Percentiles rank a stretch among this genome's conserved stretches.
Evolutionary conservation across 2,113 vertebrate species (phyloP).

Genomic region (Oenanthe melanoleuca): DNA sequence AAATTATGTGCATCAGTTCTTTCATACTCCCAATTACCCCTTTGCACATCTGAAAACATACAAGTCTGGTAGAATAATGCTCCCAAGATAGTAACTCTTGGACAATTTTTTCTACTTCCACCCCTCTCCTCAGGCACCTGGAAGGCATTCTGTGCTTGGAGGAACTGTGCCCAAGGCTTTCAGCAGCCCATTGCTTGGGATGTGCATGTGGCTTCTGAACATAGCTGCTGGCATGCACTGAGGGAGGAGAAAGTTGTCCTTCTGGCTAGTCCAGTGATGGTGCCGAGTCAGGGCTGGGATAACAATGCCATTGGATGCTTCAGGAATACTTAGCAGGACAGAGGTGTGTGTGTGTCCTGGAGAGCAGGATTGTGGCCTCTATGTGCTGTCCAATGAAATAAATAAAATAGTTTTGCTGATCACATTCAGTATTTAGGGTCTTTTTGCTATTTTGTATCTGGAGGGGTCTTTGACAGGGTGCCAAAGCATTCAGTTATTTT

Average conservation of each 20-base stretch:
- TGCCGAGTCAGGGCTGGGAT: background rate
- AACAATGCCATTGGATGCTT: background rate
- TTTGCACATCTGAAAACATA: background rate
- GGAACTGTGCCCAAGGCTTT: background rate
- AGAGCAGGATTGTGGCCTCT: rapidly evolving
- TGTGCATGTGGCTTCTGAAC: background rate
- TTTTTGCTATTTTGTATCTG: background rate
- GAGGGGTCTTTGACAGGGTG: background rate
- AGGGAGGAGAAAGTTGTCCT: background rate
- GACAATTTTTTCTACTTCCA: background rate
- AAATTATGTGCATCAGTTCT: background rate
- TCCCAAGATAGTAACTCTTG: background rate
- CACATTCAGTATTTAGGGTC: background rate
- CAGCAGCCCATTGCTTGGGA: background rate
- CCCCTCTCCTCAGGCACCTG: background rate
- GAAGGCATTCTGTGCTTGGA: background rate
- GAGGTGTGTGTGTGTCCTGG: background rate
- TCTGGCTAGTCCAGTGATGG: background rate
- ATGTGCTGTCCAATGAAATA: background rate
- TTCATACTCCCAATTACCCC: background rate
- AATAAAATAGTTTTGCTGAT: background rate
- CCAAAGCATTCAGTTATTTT: background rate
- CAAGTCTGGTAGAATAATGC: rapidly evolving
- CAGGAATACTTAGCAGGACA: background rate
- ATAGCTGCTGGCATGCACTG: background rate